Conservation (phyloP, 2,113 vertebrate species). For the Murina feae region DNA sequence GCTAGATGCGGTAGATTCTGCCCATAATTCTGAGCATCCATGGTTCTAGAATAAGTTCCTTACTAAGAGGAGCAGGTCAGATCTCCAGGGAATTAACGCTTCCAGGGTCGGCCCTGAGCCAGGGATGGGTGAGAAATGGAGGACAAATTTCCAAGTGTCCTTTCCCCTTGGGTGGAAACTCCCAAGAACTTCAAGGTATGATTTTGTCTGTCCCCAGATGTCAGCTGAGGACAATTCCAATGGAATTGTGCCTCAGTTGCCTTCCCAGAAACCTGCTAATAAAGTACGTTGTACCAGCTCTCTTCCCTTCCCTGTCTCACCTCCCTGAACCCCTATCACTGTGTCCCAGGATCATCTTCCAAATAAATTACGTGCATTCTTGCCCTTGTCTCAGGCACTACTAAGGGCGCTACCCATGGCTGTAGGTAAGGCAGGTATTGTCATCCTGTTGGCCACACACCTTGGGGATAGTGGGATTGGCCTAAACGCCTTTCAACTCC, state of each 20-base stretch:
- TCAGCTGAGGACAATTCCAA: not conserved
- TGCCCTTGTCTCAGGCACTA: not conserved
- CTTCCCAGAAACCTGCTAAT: not conserved
- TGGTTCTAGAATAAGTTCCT: not conserved
- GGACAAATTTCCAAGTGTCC: not conserved
- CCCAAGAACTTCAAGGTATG: not conserved
- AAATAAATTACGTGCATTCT: not conserved
- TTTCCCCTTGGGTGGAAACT: not conserved
- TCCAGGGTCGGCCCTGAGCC: not conserved
- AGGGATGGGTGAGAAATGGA: not conserved
- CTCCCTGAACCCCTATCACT: not conserved
- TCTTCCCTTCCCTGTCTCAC: not conserved
- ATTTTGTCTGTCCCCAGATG: not conserved
- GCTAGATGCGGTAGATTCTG: accelerated
- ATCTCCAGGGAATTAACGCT: not conserved
- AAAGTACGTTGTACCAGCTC: not conserved
- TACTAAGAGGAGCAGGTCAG: not conserved
- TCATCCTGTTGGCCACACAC: not conserved
- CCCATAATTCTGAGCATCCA: not conserved
- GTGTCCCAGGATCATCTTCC: not conserved
- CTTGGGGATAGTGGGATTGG: not conserved
- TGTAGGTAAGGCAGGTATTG: not conserved
- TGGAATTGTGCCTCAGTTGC: not conserved
- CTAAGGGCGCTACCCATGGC: not conserved
- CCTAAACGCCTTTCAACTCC: too few species aligned